These are phyloP conservation scores for Motacilla alba DNA, from an alignment of 2,113 vertebrate genomes.

Conservation along the genomic window DNA sequence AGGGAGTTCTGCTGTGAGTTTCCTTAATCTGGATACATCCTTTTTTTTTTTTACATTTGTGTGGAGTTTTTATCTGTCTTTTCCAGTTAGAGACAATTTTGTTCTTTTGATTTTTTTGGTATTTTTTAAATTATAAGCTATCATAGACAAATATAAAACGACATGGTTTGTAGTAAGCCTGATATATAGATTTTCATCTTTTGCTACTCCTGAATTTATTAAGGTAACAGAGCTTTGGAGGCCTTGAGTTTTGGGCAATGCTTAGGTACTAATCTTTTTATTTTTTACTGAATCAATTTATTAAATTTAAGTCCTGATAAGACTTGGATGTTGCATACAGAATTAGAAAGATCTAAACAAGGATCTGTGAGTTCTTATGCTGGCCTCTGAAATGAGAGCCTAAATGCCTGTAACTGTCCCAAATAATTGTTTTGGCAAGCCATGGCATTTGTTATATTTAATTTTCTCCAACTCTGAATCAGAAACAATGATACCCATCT, in stretches of 20 bases:
- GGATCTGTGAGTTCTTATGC: not conserved
- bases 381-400: not conserved
- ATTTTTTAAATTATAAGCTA: not conserved
- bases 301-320: not conserved
- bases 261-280: not conserved
- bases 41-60: not conserved
- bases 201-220: not conserved
- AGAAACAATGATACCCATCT: not conserved
- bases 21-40: not conserved
- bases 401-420: not conserved
- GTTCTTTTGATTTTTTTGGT: not conserved
- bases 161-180: not conserved
- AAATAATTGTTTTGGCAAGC: not conserved
- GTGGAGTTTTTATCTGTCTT: not conserved
- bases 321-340: not conserved
- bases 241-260: not conserved
- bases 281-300: not conserved
- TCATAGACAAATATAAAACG: not conserved
- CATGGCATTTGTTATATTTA: not conserved
- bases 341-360: not conserved
- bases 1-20: not conserved
- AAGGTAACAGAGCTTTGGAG: not conserved
- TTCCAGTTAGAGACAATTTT: not conserved
- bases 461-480: not conserved
- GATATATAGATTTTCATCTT: not conserved